Evolutionary conservation across 2,888 invertebrate species (phyloP), one percentile per base, ranked within the genome.

Genomic region (Salpingus planirostris): DNA sequence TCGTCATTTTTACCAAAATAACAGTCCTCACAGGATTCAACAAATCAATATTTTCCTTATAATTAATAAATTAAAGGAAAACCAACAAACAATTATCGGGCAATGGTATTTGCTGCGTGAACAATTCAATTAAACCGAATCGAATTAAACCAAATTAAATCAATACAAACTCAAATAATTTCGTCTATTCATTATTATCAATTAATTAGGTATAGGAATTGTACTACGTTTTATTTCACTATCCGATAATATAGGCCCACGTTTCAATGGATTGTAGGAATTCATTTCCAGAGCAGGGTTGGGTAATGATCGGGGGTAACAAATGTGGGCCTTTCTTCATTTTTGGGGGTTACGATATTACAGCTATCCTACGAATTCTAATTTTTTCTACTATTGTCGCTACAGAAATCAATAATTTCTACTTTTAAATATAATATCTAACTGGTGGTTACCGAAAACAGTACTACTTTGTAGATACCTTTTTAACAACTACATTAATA

Each of bases 1-100:
- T n/a, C n/a, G n/a, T n/a, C n/a, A n/a, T n/a, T n/a, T n/a, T n/a
- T 31, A 36, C 31, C 36, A 36, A 36, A 31, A 28, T 15, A 24
- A 24, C 24, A 28, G 15, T 29, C 6, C 24, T 24, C 8, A 2
- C 27, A 14, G 10, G 10, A 5, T 23, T 23, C 10, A 23, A 23
- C 23, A 23, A 23, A 8, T 18, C 8, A 8, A 18, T 6, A 8
- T 18, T 18, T 5, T 18, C 18, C 18, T n/a, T n/a, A n/a, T n/a
- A n/a, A n/a, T n/a, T n/a, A n/a, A 18, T 18, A 5, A 8, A 8
- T 18, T 18, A 18, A 18, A 18, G 8, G 18, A 18, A 8, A 18
- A 6, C 18, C 18, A 8, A 18, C 8, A 18, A 18, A 18, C 5
- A 18, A 6, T 18, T 6, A 18, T 8, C 5, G 8, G 18, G 5